These are phyloP conservation scores for Aphelocoma californica DNA, from an alignment of 2,797 vertebrate species.

Conservation along the genomic window DNA sequence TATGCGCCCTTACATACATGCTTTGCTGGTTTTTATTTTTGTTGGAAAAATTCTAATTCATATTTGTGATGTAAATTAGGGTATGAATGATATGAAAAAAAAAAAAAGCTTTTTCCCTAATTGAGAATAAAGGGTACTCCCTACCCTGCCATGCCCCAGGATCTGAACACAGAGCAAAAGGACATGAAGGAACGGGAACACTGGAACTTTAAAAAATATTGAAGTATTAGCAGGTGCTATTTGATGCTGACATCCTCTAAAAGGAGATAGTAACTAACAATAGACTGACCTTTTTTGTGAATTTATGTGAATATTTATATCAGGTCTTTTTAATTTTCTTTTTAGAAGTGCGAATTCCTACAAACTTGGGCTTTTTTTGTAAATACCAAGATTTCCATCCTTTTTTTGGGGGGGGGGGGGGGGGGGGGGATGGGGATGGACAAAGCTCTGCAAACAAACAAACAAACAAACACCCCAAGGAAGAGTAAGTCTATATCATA, in stretches of 20 bases:
- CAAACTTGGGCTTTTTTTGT: background rate
- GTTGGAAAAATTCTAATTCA: background rate
- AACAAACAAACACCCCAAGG: background rate
- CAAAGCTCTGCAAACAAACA: background rate
- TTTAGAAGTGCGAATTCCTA: background rate
- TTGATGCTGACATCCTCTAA: background rate
- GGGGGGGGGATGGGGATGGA: accelerated
- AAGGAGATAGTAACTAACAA: background rate
- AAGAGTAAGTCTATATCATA: background rate
- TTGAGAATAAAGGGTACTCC: background rate
- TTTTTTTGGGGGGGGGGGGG: accelerated
- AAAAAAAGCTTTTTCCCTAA: background rate
- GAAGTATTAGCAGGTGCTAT: background rate
- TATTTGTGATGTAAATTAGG: background rate
- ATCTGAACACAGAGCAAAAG: background rate
- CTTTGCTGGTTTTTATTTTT: background rate
- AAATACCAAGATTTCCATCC: background rate
- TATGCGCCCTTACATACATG: background rate
- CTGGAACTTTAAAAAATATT: background rate
- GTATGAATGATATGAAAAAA: background rate
- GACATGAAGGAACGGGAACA: background rate
- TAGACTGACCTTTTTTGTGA: background rate
- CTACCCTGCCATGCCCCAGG: background rate
- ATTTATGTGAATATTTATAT: background rate
- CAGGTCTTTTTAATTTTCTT: background rate